Evolutionary conservation across 2,797 vertebrate genomes (phyloP).

Genomic region (Gila robusta): DNA sequence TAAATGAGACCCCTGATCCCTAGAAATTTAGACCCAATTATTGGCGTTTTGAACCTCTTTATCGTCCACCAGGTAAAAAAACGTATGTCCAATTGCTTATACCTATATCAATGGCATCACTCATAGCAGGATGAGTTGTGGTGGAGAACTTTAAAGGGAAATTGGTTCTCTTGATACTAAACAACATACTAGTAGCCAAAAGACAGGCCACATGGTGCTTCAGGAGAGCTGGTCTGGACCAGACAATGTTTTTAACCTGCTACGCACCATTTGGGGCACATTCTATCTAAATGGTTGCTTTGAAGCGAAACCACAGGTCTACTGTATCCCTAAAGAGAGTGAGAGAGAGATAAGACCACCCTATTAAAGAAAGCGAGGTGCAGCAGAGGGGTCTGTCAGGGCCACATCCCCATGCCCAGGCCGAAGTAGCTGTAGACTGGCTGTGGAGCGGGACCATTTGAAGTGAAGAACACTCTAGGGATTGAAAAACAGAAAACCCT

Average conservation of each 20-base stretch:
- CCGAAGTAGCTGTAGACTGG: slow-evolving; percentile 15
- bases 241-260: slow-evolving; percentile 74
- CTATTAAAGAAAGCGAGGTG: slow-evolving; percentile 36
- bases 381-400: slow-evolving; percentile 37
- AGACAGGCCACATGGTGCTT: slow-evolving; percentile 40
- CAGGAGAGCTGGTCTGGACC: slow-evolving; percentile 69
- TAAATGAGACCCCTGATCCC: neutral
- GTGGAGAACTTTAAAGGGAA: slow-evolving; percentile 62
- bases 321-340: slow-evolving; percentile 35
- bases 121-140: neutral
- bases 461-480: slow-evolving; percentile 57
- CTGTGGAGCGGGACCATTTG: slow-evolving; percentile 33
- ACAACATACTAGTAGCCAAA: slow-evolving; percentile 22
- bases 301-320: slow-evolving; percentile 43
- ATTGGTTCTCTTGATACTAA: slow-evolving; percentile 77
- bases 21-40: neutral
- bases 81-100: neutral
- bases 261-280: slow-evolving; percentile 74
- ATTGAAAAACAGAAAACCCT: slow-evolving; percentile 51
- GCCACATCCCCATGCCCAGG: slow-evolving; percentile 22
- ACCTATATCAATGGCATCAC: neutral
- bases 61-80: neutral
- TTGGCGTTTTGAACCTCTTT: neutral
- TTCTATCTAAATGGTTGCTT: slow-evolving; percentile 49
- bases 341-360: slow-evolving; percentile 37